phyloP scores from a whole-genome alignment of 2,888 invertebrate species.

The Drosophila pseudotalamancana region DNA sequence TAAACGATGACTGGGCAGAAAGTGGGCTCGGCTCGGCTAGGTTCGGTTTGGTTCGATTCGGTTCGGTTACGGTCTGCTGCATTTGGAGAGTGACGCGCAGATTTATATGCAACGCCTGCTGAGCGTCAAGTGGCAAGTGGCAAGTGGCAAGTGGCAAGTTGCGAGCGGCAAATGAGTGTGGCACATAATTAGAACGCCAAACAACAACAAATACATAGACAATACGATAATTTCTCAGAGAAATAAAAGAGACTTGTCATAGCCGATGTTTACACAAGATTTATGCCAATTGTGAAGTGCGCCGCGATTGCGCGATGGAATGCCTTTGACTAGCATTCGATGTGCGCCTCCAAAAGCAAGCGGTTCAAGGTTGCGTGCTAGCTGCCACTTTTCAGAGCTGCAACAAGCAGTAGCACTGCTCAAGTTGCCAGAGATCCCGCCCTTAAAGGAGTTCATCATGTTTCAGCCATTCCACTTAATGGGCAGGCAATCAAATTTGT shows the following conservation, averaged over 20 bases:
- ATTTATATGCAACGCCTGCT: slow-evolving; percentile 23
- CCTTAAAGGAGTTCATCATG: slow-evolving; percentile 2
- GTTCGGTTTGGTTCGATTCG: slow-evolving; percentile 16
- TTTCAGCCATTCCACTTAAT: background rate
- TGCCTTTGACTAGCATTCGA: slow-evolving; percentile 29
- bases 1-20: slow-evolving; percentile 67
- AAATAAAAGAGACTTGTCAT: slow-evolving; percentile 31
- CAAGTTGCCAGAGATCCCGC: background rate
- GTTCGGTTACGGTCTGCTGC: slow-evolving; percentile 11
- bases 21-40: slow-evolving; percentile 24
- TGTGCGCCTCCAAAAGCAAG: slow-evolving; percentile 1
- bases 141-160: background rate
- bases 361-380: slow-evolving; percentile 6
- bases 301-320: slow-evolving; percentile 21
- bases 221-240: slow-evolving; percentile 29
- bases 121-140: slow-evolving; percentile 9
- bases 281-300: slow-evolving; percentile 37
- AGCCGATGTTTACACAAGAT: slow-evolving; percentile 22
- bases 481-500: slow-evolving; percentile 4
- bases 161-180: slow-evolving; percentile 24
- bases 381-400: background rate
- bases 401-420: too few relatives aligned
- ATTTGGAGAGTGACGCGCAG: slow-evolving; percentile 29
- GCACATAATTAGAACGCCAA: slow-evolving; percentile 44
- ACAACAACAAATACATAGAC: background rate